Evolutionary conservation across 2,797 vertebrate species (phyloP), one percentile per base, ranked within the genome.

Genomic region (Pangasius macronema): DNA sequence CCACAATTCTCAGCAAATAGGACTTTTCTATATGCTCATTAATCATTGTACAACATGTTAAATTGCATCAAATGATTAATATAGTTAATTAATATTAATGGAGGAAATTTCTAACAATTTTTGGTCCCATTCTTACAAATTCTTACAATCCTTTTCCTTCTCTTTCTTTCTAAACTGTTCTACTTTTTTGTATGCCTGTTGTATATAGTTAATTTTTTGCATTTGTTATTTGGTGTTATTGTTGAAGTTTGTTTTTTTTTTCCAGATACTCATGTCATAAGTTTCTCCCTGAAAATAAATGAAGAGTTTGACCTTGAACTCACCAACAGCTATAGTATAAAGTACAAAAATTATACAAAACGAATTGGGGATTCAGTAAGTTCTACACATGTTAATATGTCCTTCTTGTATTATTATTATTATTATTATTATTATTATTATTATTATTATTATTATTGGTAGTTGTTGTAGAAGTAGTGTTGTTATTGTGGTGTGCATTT

Each of bases 271-370:
- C 2, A 2, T 36, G 30, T 36, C n/a, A 55, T 39, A 55, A 68
- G 18, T 22, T 57, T 81, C 51, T 70, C 77, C 0, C 30, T 86
- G 33, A 86, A 53, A 59, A 72, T 86, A 57, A 77, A 70, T 36
- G n/a, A 81, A 70, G 13, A 27, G 20, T 86, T 81, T 86, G 46
- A 81, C 10, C 6, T 70, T 20, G 51, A 5, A 18, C 85, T 86
- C 27, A 33, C 0, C 20, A 18, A 42, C 65, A 39, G 0, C n/a
- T 30, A 13, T 9, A 86, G 76, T 59, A 5, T 0, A 3, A 81
- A 57, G 22, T 82, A 70, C 39, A 46, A 53, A 18, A 18, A 57
- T 14, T 86, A 81, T 46, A 61, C 2, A 49, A 11, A 14, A 5
- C 27, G 3, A 3, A 68, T 86, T 72, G 22, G 51, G 11, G 57